phyloP scores from a whole-genome alignment of 1,140 invertebrate species.

The Nixonia krombeini region DNA sequence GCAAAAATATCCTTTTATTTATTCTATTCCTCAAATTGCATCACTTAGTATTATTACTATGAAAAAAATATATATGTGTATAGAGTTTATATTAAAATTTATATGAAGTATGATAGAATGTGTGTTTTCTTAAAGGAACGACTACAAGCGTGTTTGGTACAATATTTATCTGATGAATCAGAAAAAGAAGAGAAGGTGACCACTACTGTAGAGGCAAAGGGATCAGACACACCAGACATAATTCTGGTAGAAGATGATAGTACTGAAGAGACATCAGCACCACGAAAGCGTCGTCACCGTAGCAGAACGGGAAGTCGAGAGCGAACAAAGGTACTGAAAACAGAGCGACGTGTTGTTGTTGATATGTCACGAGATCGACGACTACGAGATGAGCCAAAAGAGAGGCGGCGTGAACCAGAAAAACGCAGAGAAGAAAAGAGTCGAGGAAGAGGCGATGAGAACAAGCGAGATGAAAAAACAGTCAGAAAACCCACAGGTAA shows the following conservation, averaged over 20 bases:
- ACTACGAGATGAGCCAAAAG: slow-evolving; percentile 54
- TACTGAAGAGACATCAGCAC: slow-evolving; percentile 46
- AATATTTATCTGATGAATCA: slow-evolving; percentile 68
- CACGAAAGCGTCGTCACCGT: slow-evolving; percentile 55
- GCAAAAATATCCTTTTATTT: background rate
- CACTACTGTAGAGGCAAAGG: slow-evolving; percentile 37
- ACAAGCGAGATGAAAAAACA: slow-evolving; percentile 59
- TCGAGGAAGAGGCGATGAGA: slow-evolving; percentile 65
- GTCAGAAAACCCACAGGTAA: slow-evolving; percentile 56
- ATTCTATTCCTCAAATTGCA: too few species aligned
- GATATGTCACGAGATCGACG: slow-evolving; percentile 66
- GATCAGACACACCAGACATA: slow-evolving; percentile 59
- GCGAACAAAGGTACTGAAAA: slow-evolving; percentile 59
- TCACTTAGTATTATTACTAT: too few species aligned
- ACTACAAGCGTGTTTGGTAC: slow-evolving; percentile 74
- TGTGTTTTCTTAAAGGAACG: slow-evolving; percentile 64
- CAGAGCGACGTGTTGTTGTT: slow-evolving; percentile 64
- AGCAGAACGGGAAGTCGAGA: slow-evolving; percentile 60
- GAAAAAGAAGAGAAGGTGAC: slow-evolving; percentile 62
- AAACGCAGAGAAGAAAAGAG: slow-evolving; percentile 59
- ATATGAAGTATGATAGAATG: too few species aligned
- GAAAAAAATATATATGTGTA: too few species aligned
- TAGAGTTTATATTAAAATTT: too few species aligned
- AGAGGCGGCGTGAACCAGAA: slow-evolving; percentile 58
- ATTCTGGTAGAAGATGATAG: slow-evolving; percentile 69